Evolutionary conservation across 2,888 invertebrate species (phyloP).

Genomic region (Sisyra nigra): DNA sequence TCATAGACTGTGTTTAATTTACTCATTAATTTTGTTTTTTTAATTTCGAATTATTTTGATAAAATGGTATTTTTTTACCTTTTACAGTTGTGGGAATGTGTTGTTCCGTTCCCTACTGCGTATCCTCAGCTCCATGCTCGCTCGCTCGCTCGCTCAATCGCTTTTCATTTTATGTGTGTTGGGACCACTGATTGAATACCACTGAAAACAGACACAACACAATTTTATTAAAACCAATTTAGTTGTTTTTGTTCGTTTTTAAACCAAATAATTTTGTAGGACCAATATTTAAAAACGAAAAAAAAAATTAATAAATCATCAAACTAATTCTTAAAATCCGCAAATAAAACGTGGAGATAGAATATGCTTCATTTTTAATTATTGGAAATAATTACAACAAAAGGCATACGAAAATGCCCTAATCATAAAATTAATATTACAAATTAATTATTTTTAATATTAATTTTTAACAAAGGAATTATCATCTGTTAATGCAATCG

Average conservation of each 20-base stretch:
- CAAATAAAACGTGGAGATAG: background rate
- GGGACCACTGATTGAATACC: conserved; percentile 7
- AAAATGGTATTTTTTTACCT: conserved; percentile 2
- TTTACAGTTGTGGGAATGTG: conserved; percentile 5
- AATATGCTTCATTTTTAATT: background rate
- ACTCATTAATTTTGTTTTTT: background rate
- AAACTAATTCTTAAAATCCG: conserved; percentile 1
- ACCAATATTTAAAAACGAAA: background rate
- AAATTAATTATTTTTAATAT: background rate
- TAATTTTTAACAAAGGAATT: conserved; percentile 23
- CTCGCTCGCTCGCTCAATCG: conserved; percentile 7
- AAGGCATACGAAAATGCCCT: background rate
- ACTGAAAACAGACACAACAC: conserved; percentile 5
- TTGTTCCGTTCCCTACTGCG: background rate
- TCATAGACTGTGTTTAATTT: too few species aligned
- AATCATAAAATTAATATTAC: background rate
- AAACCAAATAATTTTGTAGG: background rate
- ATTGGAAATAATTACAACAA: background rate
- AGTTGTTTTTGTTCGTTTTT: background rate
- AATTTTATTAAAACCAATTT: background rate
- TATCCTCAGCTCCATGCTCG: conserved; percentile 4
- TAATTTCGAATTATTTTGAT: too few species aligned
- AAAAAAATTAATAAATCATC: background rate
- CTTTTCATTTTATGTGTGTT: conserved; percentile 8
- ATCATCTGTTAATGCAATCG: too few species aligned